Base-by-base conservation (phyloP, 2,113 vertebrate genomes). In the Tringa solitaria region DNA sequence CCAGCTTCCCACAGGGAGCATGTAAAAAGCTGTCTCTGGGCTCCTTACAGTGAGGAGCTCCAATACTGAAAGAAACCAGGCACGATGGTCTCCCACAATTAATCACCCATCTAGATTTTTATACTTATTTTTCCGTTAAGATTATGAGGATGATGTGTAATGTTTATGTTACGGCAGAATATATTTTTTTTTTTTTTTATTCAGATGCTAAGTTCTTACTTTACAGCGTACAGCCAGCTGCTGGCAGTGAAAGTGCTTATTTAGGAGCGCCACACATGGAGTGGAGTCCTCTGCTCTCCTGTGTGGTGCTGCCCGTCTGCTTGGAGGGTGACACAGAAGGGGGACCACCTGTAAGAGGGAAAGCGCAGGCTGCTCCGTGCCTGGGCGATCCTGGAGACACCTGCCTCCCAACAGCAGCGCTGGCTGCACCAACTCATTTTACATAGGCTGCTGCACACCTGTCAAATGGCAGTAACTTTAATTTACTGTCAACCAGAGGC, bases 391-490 rank as follows among this genome's bases (percentile, higher is more conserved):
- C n/a, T n/a, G n/a, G n/a, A 7, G 61, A 72, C 89, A 80, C 89
- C 91, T 94, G 95, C 84, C 72, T 23, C 12, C 54, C 60, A n/a
- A 50, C 89, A 90, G 75, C 92, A 70, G 33, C 0, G 15, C 61
- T 41, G 4, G 12, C 23, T 28, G 6, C 61, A 50, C 82, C 54
- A 68, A 80, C 89, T 97, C 82, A 8, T 91, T 92, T 95, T 67
- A 89, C 76, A 87, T 1, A 33, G 85, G 43, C 89, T 80, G 75
- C 78, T 80, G 67, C 46, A 43, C 96, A 96, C 95, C 96, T 97
- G 95, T 88, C 95, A 90, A 13, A 75, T 1, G 43, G 95, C 88
- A 96, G 60, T 96, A 93, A 97, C 84, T 96, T 93, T 87, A 87
- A 95, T 96, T 96, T 93, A 88, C 80, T 84, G 56, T 35, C 56